These are phyloP conservation scores for Vulpes ferrilata DNA, from an alignment of 2,113 vertebrate species.

Conservation along the genomic window DNA sequence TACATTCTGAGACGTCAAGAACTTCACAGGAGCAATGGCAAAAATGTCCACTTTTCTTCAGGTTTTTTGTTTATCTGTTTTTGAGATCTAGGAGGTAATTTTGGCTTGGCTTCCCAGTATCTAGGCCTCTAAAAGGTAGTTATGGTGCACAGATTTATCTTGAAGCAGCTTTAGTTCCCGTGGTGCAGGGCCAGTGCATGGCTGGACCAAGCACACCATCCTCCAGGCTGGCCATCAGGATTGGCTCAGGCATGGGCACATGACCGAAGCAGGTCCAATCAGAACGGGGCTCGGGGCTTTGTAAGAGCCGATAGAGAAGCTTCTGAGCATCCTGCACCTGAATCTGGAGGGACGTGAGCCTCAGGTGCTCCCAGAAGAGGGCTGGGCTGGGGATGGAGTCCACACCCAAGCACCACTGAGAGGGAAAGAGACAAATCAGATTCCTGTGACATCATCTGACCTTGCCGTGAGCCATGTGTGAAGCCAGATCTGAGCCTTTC, in stretches of 20 bases:
- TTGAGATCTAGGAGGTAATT: too few relatives aligned
- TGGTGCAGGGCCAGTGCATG: background rate
- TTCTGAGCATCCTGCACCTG: background rate
- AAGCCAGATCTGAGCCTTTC: background rate
- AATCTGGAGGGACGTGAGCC: background rate
- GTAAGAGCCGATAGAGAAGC: fast-evolving
- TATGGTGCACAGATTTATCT: background rate
- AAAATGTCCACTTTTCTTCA: too few relatives aligned
- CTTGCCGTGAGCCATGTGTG: fast-evolving
- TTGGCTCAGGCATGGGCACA: background rate
- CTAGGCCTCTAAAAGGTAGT: fast-evolving
- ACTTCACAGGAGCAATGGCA: background rate
- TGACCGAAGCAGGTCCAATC: background rate
- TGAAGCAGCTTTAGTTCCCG: background rate
- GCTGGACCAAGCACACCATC: background rate
- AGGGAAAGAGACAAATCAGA: too few relatives aligned
- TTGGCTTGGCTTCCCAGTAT: background rate
- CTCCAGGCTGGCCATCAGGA: fast-evolving
- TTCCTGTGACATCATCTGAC: fast-evolving
- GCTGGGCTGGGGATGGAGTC: fast-evolving
- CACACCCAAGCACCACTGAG: fast-evolving
- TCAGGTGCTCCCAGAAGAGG: background rate
- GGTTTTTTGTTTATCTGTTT: background rate
- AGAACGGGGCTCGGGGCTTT: background rate
- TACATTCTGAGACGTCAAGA: background rate